Base-by-base conservation (phyloP, 2,113 vertebrate genomes). In the Ctenomys sociabilis region DNA sequence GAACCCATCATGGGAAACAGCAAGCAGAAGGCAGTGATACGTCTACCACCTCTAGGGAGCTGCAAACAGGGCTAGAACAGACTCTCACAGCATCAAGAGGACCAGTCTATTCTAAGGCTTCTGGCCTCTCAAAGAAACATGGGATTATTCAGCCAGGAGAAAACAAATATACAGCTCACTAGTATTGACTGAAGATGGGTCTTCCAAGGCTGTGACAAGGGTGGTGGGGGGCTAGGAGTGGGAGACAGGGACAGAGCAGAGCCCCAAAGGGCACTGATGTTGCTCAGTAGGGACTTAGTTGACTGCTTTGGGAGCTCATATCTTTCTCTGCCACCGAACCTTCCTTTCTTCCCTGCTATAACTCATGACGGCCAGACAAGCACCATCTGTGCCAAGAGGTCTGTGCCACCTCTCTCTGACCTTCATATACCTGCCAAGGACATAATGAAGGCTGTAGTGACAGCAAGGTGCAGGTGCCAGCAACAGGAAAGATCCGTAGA, bases 401-500 rank as follows among this genome's bases (percentile, higher is more conserved):
- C 57, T 0, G 35, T 16, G 21, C 3, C 0, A 32, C 87, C 83
- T 49, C 21, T 16, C 49, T 85, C 16, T 88, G 88, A 45, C 91
- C 86, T 64, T 84, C 40, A 6, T 30, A 43, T 43, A 54, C 54
- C 87, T 94, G 89, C 52, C 87, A 88, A 63, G 86, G 92, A 49
- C 22, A 0, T 66, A 66, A 0, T 13, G 8, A 28, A 22, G 37
- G 64, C 40, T 7, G 2, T 0, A 59, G 86, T 40, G 30, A 12
- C 26, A 24, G 80, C 0, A 0, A 37, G 66, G 35, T 3, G 35
- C 37, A 32, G 19, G 57, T 0, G 0, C 30, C 7, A 2, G 6
- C 0, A 17, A 5, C 12, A 35, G 86, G 35, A n/a, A n/a, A 7
- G 16, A 37, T 63, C 2, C 0, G 19, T 1, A 0, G 3, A 13